Base-by-base conservation (phyloP, 2,113 vertebrate species). In the Datnioides undecimradiatus region DNA sequence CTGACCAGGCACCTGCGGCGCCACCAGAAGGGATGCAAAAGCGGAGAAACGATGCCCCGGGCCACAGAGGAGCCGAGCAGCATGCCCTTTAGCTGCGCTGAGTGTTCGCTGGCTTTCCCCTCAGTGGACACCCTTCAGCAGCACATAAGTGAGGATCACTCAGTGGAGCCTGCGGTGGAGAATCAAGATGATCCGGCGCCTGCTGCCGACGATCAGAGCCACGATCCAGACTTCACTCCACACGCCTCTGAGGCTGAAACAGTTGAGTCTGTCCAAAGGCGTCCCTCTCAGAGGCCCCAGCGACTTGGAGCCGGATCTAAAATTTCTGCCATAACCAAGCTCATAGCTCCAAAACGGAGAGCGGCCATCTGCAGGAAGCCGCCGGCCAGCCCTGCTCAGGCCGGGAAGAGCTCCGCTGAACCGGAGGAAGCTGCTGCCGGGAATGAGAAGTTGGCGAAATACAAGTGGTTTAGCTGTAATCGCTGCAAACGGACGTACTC, bases 401-500 rank as follows among this genome's bases (percentile, higher is more conserved):
- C 52, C 0, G 65, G 66, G 13, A 34, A 8, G 41, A 48, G 33
- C 54, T 58, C 71, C 1, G 0, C 12, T 3, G 84, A 81, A 1
- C 7, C 76, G 2, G 87, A 76, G 3, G 36, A 49, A 0, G 7
- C 88, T 0, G 40, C 62, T 0, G 51, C 8, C 68, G 34, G 2
- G 8, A 71, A 16, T 3, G 43, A 14, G 0, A 73, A 76, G 66
- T 10, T 66, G 1, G 19, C 29, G 8, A 88, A 84, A 31, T 66
- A 52, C 64, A 88, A 81, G 25, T 86, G 88, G 88, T 88, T 90
- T 13, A 80, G 87, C 63, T 95, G 95, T 10, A 90, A 82, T 5
- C 84, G 78, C 79, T 95, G 95, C 12, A 87, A 92, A 3, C 72
- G 80, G 23, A 89, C 83, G 0, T 95, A 92, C 14, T 77, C n/a